A percentile compares a stretch with the other conserved stretches of the same genome.
Evolutionary conservation across 1,140 invertebrate genomes (phyloP).

Genomic region (Trypoxylus dichotomus): DNA sequence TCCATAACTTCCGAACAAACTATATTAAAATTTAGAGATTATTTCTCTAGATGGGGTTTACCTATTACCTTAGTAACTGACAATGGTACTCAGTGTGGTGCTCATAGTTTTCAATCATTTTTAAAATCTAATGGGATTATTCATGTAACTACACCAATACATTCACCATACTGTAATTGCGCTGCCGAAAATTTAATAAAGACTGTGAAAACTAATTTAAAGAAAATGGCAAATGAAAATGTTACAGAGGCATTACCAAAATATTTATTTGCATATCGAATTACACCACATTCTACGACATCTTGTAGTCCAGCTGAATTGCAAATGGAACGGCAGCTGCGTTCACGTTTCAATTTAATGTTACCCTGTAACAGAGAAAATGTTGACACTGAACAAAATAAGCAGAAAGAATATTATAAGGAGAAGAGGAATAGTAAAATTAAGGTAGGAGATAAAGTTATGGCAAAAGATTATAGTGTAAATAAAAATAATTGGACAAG

Average conservation of each 20-base stretch:
- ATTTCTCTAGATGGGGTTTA: not conserved
- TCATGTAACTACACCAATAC: not conserved
- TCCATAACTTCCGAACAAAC: not conserved
- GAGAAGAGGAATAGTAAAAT: not conserved
- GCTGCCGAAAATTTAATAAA: not conserved
- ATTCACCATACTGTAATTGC: not conserved
- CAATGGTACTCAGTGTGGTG: no score
- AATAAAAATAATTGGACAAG: not conserved
- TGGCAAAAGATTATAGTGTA: not conserved
- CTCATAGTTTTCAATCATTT: no score
- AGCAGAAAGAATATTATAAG: not conserved
- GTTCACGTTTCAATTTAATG: not conserved
- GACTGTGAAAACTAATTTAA: not conserved
- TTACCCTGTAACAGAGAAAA: not conserved
- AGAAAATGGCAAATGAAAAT: not conserved
- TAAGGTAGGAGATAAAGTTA: not conserved
- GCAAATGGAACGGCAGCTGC: not conserved
- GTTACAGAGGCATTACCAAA: not conserved
- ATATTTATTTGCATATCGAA: slow-evolving; percentile 26
- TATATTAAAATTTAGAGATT: not conserved
- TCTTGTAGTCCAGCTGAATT: not conserved
- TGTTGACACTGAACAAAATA: not conserved
- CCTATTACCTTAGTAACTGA: no score
- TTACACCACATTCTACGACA: not conserved
- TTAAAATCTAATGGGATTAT: not conserved